phyloP scores from a whole-genome alignment of 2,888 invertebrate species.

The Drosophila formosana region DNA sequence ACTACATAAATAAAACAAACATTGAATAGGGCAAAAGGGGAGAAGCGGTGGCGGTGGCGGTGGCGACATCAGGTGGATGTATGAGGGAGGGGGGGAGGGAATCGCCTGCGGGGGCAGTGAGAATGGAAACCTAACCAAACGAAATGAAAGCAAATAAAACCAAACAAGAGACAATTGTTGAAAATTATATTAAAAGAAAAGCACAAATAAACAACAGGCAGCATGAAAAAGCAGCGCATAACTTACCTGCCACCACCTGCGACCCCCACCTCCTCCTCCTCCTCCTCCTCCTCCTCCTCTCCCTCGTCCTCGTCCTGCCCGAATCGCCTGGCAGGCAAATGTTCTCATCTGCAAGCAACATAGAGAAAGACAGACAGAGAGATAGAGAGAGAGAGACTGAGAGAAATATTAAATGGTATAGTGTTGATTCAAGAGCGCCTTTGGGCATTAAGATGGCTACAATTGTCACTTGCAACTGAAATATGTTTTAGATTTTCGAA shows the following conservation, averaged over 20 bases:
- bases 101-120: slow-evolving; percentile 13
- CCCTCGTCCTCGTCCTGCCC: neutral
- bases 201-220: slow-evolving; percentile 53
- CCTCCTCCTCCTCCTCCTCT: too few species aligned
- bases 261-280: neutral
- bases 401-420: slow-evolving; percentile 19
- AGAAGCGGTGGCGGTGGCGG: neutral
- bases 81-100: neutral
- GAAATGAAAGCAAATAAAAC: slow-evolving; percentile 14
- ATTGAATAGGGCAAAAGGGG: slow-evolving; percentile 10
- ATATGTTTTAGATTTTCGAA: slow-evolving; percentile 6
- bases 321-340: slow-evolving; percentile 11
- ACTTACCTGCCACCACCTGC: slow-evolving; percentile 18
- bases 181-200: slow-evolving; percentile 67
- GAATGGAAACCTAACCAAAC: slow-evolving; percentile 22
- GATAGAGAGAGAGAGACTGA: neutral
- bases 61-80: neutral
- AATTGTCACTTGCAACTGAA: slow-evolving; percentile 9
- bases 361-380: neutral
- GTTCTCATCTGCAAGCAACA: neutral
- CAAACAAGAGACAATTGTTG: slow-evolving; percentile 56
- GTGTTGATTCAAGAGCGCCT: slow-evolving; percentile 32
- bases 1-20: slow-evolving; percentile 44
- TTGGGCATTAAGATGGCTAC: slow-evolving; percentile 10
- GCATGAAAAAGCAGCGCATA: slow-evolving; percentile 20